These are phyloP conservation scores for Nomada goodeniana DNA, from an alignment of 2,888 invertebrate species.

Conservation along the genomic window DNA sequence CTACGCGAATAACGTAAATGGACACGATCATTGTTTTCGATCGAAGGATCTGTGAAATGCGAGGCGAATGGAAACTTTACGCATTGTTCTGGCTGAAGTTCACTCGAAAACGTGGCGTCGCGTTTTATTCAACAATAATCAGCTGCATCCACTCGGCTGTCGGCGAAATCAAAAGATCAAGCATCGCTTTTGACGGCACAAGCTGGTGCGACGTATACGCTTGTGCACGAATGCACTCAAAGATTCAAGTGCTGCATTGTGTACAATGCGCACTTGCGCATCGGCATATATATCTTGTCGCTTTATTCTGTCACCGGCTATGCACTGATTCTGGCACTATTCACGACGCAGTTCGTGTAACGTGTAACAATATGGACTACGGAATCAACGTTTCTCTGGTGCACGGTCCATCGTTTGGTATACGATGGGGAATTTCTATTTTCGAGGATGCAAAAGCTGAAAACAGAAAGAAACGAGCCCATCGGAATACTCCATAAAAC, in stretches of 20 bases:
- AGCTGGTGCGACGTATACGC: conserved; percentile 39
- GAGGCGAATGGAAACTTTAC: neutral
- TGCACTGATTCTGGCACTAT: conserved; percentile 44
- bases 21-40: too few relatives aligned
- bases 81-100: neutral
- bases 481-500: neutral
- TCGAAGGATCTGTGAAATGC: neutral
- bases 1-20: too few relatives aligned
- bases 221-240: conserved; percentile 51
- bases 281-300: conserved; percentile 40
- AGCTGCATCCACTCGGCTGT: conserved; percentile 44
- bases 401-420: neutral
- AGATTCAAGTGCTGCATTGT: conserved; percentile 62
- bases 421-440: conserved; percentile 17
- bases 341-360: conserved; percentile 28
- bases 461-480: neutral
- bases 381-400: conserved; percentile 39
- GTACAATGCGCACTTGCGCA: conserved; percentile 53
- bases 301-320: conserved; percentile 50
- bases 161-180: conserved; percentile 59
- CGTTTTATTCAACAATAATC: conserved; percentile 43
- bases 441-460: conserved; percentile 26
- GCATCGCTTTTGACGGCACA: conserved; percentile 48
- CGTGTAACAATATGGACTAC: conserved; percentile 38
- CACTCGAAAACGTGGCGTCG: neutral